A percentile compares a stretch with the other conserved stretches of the same genome.
Evolutionary conservation across 2,113 vertebrate genomes (phyloP).

Genomic region (Motacilla alba): DNA sequence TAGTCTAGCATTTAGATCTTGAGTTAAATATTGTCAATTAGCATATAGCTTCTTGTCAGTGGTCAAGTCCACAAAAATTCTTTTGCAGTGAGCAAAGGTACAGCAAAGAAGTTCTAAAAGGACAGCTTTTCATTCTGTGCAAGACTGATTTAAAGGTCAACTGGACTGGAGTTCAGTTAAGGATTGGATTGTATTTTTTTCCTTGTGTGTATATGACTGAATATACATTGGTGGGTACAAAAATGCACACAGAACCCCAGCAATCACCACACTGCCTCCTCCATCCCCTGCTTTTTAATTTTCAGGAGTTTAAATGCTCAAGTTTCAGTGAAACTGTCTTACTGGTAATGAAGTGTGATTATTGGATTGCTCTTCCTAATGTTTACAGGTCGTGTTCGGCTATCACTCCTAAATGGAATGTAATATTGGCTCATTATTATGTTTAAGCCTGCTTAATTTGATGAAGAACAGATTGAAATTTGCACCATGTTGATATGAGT

Average conservation of each 20-base stretch:
- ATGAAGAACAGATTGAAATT: not conserved
- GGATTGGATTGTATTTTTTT: not conserved
- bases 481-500: not conserved
- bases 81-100: conserved; percentile 39
- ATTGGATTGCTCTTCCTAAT: not conserved
- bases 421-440: not conserved
- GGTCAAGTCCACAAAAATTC: conserved; percentile 72
- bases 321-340: not conserved
- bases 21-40: conserved; percentile 17
- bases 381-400: not conserved
- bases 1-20: conserved; percentile 78
- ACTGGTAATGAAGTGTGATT: not conserved
- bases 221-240: not conserved
- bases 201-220: not conserved
- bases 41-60: conserved; percentile 64
- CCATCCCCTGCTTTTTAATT: not conserved
- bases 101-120: conserved; percentile 7
- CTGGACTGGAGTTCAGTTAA: conserved; percentile 51
- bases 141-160: conserved; percentile 59
- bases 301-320: not conserved
- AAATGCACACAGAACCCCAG: not conserved
- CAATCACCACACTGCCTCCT: not conserved
- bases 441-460: not conserved
- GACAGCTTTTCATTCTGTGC: conserved; percentile 35
- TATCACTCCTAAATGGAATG: not conserved